Percentiles rank a stretch among this genome's conserved stretches.
These are phyloP conservation scores for Phortica variegata DNA, from an alignment of 1,140 invertebrate species.

Conservation along the genomic window DNA sequence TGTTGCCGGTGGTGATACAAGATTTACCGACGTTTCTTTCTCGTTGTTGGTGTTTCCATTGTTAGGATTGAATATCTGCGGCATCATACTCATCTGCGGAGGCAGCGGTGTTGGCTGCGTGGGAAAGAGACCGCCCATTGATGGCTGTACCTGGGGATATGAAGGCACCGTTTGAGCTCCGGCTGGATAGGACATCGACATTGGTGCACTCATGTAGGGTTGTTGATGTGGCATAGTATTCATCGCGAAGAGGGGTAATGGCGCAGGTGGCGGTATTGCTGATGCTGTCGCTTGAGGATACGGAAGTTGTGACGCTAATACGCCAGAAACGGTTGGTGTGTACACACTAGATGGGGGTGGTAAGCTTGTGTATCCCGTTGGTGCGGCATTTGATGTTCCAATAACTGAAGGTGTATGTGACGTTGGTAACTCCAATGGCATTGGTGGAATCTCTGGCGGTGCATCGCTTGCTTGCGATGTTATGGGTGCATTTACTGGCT, in stretches of 20 bases:
- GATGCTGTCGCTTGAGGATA: slow-evolving; percentile 41
- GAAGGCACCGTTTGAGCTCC: slow-evolving; percentile 45
- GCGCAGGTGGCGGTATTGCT: slow-evolving; percentile 13
- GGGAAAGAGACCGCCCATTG: slow-evolving; percentile 45
- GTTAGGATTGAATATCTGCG: slow-evolving; percentile 27
- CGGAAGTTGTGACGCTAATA: slow-evolving; percentile 37
- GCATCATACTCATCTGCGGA: slow-evolving; percentile 36
- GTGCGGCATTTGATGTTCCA: slow-evolving; percentile 15
- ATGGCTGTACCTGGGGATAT: slow-evolving; percentile 52
- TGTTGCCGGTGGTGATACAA: neutral
- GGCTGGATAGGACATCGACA: slow-evolving; percentile 40
- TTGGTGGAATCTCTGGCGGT: neutral
- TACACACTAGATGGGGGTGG: slow-evolving; percentile 22
- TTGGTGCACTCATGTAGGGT: slow-evolving; percentile 46
- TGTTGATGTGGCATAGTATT: slow-evolving; percentile 27
- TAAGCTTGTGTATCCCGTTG: slow-evolving; percentile 35
- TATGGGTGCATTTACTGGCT: neutral
- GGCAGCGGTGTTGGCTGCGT: slow-evolving; percentile 47
- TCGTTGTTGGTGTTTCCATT: slow-evolving; percentile 5
- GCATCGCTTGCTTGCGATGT: slow-evolving; percentile 1
- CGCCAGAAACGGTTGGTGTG: slow-evolving; percentile 26
- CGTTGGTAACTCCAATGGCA: slow-evolving; percentile 5
- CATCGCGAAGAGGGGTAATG: slow-evolving; percentile 19
- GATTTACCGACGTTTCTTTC: neutral
- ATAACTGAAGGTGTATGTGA: neutral